Evolutionary conservation across 2,113 vertebrate genomes (phyloP).

Genomic region (Alligator sinensis): DNA sequence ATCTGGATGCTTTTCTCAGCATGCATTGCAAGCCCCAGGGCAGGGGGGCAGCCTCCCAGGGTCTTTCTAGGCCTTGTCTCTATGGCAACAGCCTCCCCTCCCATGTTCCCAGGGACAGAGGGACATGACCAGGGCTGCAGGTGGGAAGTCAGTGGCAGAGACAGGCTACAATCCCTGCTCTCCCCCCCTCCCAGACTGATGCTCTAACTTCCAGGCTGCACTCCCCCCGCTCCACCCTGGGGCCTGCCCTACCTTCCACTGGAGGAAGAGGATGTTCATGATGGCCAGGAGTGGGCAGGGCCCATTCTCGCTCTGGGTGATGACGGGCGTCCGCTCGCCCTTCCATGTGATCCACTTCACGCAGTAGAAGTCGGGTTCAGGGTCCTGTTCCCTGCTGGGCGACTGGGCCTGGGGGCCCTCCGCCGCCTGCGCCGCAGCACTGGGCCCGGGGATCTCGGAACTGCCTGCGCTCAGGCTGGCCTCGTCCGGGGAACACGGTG

Average conservation of each 20-base stretch:
- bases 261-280: slow-evolving; percentile 92
- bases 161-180: accelerated
- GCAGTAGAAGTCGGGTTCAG: slow-evolving; percentile 82
- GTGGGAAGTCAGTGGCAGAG: no score
- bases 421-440: accelerated
- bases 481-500: accelerated
- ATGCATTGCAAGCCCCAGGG: not conserved
- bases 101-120: no score
- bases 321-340: slow-evolving; percentile 87
- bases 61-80: no score
- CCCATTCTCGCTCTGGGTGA: slow-evolving; percentile 92
- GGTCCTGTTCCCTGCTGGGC: not conserved
- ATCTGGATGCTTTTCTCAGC: not conserved
- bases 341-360: slow-evolving; percentile 98
- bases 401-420: not conserved
- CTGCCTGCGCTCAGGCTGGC: accelerated
- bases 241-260: slow-evolving; percentile 87
- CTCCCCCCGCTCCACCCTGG: accelerated
- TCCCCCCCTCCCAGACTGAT: accelerated
- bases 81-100: no score
- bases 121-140: no score
- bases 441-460: accelerated
- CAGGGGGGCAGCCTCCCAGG: not conserved
- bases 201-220: accelerated
- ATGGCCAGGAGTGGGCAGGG: slow-evolving; percentile 95